Conservation (phyloP, 2,113 vertebrate species). For the Halichoerus grypus region DNA sequence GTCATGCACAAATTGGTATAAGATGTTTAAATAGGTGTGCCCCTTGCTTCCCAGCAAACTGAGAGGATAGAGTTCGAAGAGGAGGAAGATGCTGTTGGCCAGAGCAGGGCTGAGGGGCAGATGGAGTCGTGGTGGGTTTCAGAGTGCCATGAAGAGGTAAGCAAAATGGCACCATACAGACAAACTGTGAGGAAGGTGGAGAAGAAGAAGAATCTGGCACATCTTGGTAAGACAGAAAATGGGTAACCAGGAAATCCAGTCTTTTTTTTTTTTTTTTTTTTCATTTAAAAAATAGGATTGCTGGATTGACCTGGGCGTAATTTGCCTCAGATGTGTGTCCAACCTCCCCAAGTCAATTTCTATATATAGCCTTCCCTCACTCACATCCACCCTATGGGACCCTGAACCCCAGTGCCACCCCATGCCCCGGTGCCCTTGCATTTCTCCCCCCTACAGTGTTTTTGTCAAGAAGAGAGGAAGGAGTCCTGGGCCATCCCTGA, state of each 20-base stretch:
- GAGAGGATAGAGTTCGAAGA: not conserved
- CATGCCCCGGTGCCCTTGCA: not conserved
- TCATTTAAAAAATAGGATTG: not conserved
- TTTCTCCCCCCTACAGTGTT: not conserved
- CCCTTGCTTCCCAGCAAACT: not conserved
- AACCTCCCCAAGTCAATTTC: not conserved
- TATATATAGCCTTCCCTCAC: not conserved
- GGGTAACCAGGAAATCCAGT: too few species aligned
- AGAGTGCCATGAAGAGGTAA: accelerated
- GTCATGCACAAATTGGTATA: not conserved
- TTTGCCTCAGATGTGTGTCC: not conserved
- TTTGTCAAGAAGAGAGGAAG: not conserved
- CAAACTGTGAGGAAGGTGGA: not conserved
- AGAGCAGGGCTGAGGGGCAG: not conserved
- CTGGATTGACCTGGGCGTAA: not conserved
- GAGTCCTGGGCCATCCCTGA: not conserved
- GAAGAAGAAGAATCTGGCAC: not conserved
- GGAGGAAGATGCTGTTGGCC: not conserved
- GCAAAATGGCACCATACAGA: not conserved
- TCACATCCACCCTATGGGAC: accelerated
- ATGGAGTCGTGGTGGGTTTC: not conserved
- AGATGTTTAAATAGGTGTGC: not conserved
- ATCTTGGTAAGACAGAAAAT: not conserved
- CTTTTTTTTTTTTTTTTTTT: not conserved
- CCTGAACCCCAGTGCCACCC: not conserved